Evolutionary conservation across 2,797 vertebrate genomes (phyloP), one percentile per base, ranked within the genome.

Genomic region (Myotis pilosus): DNA sequence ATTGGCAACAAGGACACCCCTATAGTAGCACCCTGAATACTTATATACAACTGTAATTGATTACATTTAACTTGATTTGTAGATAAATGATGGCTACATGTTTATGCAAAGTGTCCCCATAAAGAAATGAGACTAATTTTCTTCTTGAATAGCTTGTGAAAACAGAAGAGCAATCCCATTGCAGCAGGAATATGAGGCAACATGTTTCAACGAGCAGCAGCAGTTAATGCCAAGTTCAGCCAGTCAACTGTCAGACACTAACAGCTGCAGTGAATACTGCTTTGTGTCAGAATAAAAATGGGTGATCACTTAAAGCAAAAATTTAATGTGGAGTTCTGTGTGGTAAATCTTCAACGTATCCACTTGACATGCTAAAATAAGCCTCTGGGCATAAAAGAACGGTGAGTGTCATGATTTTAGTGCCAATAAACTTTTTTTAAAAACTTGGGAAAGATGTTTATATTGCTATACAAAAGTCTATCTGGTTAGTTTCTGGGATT

Each of bases 51-150:
- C 87, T 62, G 51, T 95, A 94, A 96, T 94, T 97, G 95, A 95
- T 97, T 91, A 94, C 89, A 96, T 92, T 97, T 93, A 94, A 84
- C 95, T 92, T 92, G 69, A 92, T 91, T 94, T 68, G 87, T 68
- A 92, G 95, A 94, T 95, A 84, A 94, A 95, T 87, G 87, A 95
- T 80, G 94, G 80, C 87, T 90, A 57, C 72, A 11, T 92, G 94
- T 93, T 97, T 97, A 97, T 97, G 95, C 95, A 95, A 95, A 97
- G 74, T 49, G 30, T 90, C 92, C 92, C 82, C 23, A 78, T 85
- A 93, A 97, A 96, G 94, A 94, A 97, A 96, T 64, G 91, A 92
- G 92, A 83, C 95, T 97, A 96, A 97, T 97, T 97, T 97, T 97
- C 96, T 95, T 95, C 92, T 89, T 97, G 96, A 96, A 92, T 94